These are phyloP conservation scores for Sycophila texana DNA, from an alignment of 2,888 invertebrate genomes.

Conservation along the genomic window DNA sequence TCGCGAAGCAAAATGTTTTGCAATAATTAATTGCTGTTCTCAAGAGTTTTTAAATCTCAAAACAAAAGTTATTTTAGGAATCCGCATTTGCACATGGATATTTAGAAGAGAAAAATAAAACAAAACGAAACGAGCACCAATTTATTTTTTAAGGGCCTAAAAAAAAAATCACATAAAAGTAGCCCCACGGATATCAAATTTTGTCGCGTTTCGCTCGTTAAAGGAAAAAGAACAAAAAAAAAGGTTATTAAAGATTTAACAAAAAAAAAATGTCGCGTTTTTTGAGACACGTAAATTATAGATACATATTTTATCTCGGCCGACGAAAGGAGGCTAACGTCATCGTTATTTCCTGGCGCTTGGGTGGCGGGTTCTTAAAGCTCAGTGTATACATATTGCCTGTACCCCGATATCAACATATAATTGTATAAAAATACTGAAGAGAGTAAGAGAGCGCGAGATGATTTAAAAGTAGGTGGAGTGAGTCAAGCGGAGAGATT, in stretches of 20 bases:
- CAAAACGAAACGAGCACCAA: conserved; percentile 16
- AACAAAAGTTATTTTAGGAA: conserved; percentile 36
- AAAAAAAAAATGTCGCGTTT: conserved; percentile 10
- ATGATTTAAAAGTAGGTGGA: conserved; percentile 8
- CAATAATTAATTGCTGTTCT: background rate
- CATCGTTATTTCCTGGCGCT: conserved; percentile 34
- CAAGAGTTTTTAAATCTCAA: conserved; percentile 19
- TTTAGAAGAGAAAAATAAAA: conserved; percentile 49
- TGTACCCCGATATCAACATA: conserved; percentile 24
- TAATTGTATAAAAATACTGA: conserved; percentile 25
- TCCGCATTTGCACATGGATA: conserved; percentile 28
- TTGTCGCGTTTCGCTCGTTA: conserved; percentile 22
- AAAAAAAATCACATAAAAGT: conserved; percentile 4
- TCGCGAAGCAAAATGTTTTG: background rate
- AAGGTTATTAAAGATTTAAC: background rate
- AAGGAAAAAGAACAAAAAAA: conserved; percentile 11
- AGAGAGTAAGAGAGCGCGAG: background rate
- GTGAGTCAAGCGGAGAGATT: background rate
- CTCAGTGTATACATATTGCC: conserved; percentile 27
- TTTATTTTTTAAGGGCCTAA: conserved; percentile 48
- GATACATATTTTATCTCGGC: conserved; percentile 4
- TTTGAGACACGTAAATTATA: conserved; percentile 11
- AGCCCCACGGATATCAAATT: conserved; percentile 17
- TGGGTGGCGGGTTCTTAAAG: conserved; percentile 44
- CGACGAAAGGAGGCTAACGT: conserved; percentile 25